Percentiles rank a stretch among this genome's conserved stretches.
Evolutionary conservation across 1,140 invertebrate genomes (phyloP).

Genomic region (Centruroides sculpturatus): DNA sequence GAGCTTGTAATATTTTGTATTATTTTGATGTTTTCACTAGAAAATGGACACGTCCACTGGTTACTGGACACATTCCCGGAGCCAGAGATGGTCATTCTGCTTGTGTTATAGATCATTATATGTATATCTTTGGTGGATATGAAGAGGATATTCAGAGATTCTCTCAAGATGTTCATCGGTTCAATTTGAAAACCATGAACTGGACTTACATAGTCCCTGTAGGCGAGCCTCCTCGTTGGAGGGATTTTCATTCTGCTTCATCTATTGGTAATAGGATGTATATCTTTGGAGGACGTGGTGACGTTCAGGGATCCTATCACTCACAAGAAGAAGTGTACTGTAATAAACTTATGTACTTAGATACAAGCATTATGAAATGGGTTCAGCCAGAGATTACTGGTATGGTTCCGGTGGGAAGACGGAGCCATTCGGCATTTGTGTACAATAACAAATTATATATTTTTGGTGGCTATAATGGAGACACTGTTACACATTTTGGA

Average conservation of each 20-base stretch:
- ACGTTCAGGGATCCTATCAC: conserved; percentile 45
- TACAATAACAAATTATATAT: conserved; percentile 61
- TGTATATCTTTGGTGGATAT: conserved; percentile 85
- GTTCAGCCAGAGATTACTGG: conserved; percentile 39
- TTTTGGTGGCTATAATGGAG: conserved; percentile 75
- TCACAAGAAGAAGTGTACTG: conserved; percentile 55
- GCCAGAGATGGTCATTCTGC: conserved; percentile 80
- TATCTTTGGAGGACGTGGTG: conserved; percentile 69
- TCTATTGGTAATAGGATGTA: conserved; percentile 59
- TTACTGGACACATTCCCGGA: conserved; percentile 50
- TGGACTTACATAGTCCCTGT: conserved; percentile 48
- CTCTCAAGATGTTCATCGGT: conserved; percentile 56
- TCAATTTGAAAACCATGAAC: conserved; percentile 53
- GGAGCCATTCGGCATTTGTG: conserved; percentile 74
- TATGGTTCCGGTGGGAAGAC: conserved; percentile 47
- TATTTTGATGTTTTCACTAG: conserved; percentile 46
- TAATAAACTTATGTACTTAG: conserved; percentile 56
- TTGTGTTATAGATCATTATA: conserved; percentile 58
- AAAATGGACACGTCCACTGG: conserved; percentile 48
- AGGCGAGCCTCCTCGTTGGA: conserved; percentile 46
- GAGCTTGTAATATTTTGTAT: conserved; percentile 59
- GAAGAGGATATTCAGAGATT: conserved; percentile 61
- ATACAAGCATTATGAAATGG: conserved; percentile 54
- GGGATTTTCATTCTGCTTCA: conserved; percentile 78
- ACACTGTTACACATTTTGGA: conserved; percentile 56